phyloP scores from a whole-genome alignment of 2,113 vertebrate species.

The Opisthocomus hoazin region DNA sequence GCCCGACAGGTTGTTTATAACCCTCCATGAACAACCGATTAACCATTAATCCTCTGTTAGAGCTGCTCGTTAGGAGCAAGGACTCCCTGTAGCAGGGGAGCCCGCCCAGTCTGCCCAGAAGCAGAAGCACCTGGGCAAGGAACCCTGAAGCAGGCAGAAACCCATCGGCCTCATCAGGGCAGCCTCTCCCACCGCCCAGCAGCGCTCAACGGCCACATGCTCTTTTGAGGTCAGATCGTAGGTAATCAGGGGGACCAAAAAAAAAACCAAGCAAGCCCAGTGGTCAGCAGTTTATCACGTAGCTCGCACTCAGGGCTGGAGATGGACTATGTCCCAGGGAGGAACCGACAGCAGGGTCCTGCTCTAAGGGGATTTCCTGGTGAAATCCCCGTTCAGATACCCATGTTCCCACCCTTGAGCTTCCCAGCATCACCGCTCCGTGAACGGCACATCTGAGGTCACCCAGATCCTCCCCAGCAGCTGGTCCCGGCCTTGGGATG shows the following conservation, averaged over 20 bases:
- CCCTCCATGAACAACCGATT: neutral
- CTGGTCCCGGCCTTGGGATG: neutral
- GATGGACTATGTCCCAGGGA: neutral
- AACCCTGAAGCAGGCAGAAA: neutral
- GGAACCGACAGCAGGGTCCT: neutral
- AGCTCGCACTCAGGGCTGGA: neutral
- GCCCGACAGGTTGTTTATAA: conserved; percentile 33
- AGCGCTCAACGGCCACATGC: accelerated
- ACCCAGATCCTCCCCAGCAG: neutral
- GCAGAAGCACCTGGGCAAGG: neutral
- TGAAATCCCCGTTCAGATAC: neutral
- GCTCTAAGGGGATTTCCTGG: neutral
- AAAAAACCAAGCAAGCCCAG: neutral
- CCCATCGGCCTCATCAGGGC: accelerated
- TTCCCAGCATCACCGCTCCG: neutral
- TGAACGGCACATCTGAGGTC: accelerated
- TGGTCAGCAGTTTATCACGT: neutral
- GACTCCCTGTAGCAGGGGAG: neutral
- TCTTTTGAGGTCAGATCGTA: neutral
- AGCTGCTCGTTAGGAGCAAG: neutral
- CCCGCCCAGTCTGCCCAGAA: neutral
- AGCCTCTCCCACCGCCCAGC: accelerated
- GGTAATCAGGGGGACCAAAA: neutral
- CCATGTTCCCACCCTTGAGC: neutral
- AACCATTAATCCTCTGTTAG: conserved; percentile 2